Conservation (phyloP, 2,888 invertebrate species). For the Gandaritis pyraliata region DNA sequence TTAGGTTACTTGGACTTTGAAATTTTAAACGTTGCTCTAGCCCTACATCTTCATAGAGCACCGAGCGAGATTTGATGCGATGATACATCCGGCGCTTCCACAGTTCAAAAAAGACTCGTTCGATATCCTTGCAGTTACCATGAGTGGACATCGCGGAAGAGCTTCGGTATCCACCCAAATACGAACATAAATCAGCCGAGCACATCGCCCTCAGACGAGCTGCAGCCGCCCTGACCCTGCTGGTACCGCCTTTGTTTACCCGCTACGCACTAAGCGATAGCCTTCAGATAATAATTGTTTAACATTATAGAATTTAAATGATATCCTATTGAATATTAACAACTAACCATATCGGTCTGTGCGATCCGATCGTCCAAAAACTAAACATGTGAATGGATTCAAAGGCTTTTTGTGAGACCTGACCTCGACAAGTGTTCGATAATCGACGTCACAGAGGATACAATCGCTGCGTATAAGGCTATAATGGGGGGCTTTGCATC, state of each 20-base stretch:
- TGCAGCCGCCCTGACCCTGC: conserved; percentile 68
- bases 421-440: conserved; percentile 72
- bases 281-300: conserved; percentile 61
- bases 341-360: conserved; percentile 47
- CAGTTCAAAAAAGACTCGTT: conserved; percentile 37
- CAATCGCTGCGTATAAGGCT: conserved; percentile 70
- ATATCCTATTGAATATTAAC: conserved; percentile 59
- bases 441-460: conserved; percentile 69
- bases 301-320: conserved; percentile 54
- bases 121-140: conserved; percentile 64
- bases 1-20: too few species aligned
- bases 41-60: too few species aligned
- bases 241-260: conserved; percentile 64
- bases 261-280: conserved; percentile 61
- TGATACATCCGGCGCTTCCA: conserved; percentile 19
- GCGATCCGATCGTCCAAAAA: conserved; percentile 55
- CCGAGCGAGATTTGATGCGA: neutral
- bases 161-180: conserved; percentile 66
- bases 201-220: conserved; percentile 67
- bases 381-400: conserved; percentile 60
- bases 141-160: conserved; percentile 78
- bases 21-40: too few species aligned
- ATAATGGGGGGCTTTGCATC: conserved; percentile 67
- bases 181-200: conserved; percentile 74
- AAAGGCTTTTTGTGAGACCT: conserved; percentile 57